Evolutionary conservation across 2,797 vertebrate genomes (phyloP), one percentile per base, ranked within the genome.

Genomic region (Amblyopsis hoosieri): DNA sequence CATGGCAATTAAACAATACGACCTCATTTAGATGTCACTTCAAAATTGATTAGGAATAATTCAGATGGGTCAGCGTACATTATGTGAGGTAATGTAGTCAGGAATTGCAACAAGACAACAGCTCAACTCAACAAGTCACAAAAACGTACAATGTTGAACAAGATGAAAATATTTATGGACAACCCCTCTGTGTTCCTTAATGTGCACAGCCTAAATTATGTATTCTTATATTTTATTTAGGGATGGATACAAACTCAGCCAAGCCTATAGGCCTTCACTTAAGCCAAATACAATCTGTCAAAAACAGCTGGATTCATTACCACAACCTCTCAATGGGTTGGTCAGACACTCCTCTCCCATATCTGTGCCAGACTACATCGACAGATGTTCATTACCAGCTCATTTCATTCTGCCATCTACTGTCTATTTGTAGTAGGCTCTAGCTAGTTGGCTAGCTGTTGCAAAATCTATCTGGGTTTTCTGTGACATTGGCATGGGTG

Each of bases 301-400:
- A 79, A 87, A 79, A 88, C 75, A 83, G 75, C 83, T 89, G 88
- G 87, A 89, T 76, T 84, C 86, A 89, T 91, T 90, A 79, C 65
- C 76, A 73, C 73, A 66, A 64, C 72, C 77, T 80, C 68, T 83
- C 81, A 81, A 80, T 70, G 55, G 78, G 81, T 62, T 69, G 66
- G 48, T 57, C 3, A 59, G 49, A 69, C 74, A 76, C 81, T 79
- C 75, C 85, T 76, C 70, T 76, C 54, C 73, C 74, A 62, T 70
- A 64, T 76, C 62, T 68, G 53, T 12, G 1, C 64, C 67, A 67
- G 87, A 88, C 87, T 86, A 67, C 64, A 71, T 76, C 69, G 80
- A 84, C 88, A 88, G 87, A 85, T 90, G 86, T 81, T 88, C 81
- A 86, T 87, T 85, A 78, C 81, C 70, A 79, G 77, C 72, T 69